A percentile compares a stretch with the other conserved stretches of the same genome.
Conservation (phyloP, 2,797 vertebrate species). For the Triplophysa yarkandensis region DNA sequence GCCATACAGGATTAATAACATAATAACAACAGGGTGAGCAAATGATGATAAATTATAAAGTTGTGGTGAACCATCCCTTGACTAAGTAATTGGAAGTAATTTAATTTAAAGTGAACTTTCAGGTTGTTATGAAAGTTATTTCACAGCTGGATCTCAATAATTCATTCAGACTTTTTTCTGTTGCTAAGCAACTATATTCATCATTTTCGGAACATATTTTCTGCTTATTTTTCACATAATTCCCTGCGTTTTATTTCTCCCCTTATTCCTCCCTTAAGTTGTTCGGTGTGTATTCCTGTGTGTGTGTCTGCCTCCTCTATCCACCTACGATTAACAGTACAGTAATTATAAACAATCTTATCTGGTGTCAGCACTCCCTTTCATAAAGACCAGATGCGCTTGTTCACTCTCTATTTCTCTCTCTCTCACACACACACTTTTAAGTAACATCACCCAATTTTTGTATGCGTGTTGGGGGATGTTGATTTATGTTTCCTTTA, state of each 20-base stretch:
- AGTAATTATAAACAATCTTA: slow-evolving; percentile 85
- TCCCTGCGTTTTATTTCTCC: slow-evolving; percentile 68
- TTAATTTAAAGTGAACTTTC: background rate
- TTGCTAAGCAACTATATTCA: slow-evolving; percentile 16
- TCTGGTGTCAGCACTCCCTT: slow-evolving; percentile 80
- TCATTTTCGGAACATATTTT: slow-evolving; percentile 28
- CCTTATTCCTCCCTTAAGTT: slow-evolving; percentile 33
- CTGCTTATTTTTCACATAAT: slow-evolving; percentile 33
- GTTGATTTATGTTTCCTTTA: background rate
- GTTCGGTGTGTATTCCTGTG: slow-evolving; percentile 58
- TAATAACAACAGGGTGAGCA: no score
- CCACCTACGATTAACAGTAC: slow-evolving; percentile 76
- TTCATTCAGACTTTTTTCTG: slow-evolving; percentile 3
- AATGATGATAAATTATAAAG: no score
- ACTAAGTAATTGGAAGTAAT: background rate
- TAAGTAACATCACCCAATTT: background rate
- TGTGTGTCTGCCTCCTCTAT: slow-evolving; percentile 69
- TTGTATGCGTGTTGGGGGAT: background rate
- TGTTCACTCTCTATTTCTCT: slow-evolving; percentile 19
- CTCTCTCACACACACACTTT: slow-evolving; percentile 6
- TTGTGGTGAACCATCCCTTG: no score
- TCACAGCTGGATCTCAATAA: background rate
- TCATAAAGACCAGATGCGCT: slow-evolving; percentile 77
- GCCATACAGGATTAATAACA: no score
- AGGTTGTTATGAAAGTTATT: background rate